Conservation (phyloP, 1,140 invertebrate genomes). For the Panulirus ornatus region DNA sequence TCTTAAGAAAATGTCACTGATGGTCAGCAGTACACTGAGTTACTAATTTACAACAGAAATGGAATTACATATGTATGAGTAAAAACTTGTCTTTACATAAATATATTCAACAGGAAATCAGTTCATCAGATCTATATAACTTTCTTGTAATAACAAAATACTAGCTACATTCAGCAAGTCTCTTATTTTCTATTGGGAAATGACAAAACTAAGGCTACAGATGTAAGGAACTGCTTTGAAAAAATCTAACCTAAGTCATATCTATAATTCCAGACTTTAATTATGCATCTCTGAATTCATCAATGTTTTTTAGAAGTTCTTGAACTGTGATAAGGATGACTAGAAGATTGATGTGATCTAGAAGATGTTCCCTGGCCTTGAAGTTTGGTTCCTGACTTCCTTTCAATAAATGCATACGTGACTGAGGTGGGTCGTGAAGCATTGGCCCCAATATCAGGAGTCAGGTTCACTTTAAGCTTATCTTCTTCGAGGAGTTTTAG, state of each 20-base stretch:
- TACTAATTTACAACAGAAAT: no score
- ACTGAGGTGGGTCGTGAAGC: slow-evolving; percentile 41
- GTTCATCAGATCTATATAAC: no score
- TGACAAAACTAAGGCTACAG: background rate
- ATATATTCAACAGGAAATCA: no score
- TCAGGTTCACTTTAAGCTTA: slow-evolving; percentile 24
- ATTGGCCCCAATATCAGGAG: slow-evolving; percentile 38
- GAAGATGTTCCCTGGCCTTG: background rate
- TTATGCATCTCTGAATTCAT: background rate
- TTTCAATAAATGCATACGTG: slow-evolving; percentile 51
- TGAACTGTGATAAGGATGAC: slow-evolving; percentile 24
- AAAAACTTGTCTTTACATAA: no score
- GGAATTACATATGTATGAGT: no score
- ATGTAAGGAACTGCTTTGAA: background rate
- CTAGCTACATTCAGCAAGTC: background rate
- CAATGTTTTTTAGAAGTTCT: slow-evolving; percentile 2
- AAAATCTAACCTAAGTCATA: background rate
- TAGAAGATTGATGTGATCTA: slow-evolving; percentile 31
- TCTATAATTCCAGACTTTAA: background rate
- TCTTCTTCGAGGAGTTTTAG: slow-evolving; percentile 52
- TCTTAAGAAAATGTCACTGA: no score
- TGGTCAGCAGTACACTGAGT: no score
- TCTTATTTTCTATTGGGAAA: background rate
- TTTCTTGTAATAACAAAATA: background rate
- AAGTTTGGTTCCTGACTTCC: background rate